Base-by-base conservation (phyloP, 2,888 invertebrate species). In the Melikaiella ostensackeni region DNA sequence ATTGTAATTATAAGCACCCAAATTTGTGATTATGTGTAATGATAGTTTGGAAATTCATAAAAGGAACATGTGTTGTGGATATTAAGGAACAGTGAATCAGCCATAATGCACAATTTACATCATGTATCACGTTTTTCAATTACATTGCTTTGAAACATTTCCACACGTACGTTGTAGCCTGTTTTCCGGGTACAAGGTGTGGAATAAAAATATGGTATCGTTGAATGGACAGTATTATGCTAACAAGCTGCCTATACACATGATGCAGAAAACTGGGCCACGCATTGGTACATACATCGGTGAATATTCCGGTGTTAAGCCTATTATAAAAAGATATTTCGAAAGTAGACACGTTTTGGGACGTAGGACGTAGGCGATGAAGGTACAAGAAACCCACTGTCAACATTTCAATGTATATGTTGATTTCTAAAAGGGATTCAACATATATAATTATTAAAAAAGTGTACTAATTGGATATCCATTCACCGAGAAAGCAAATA, bases 301-400 rank as follows among this genome's bases (percentile, higher is more conserved):
- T 50, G 66, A 55, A 70, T 70, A 70, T 70, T 70, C 30, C 50
- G 16, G 70, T 70, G 50, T 27, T 35, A 61, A 21, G 6, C 35
- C 62, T 46, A 66, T 42, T 63, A 63, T 35, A 63, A 63, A 63
- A 63, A 63, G 63, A 63, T 63, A 11, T 9, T 35, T 70, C 70
- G 50, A 70, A 70, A 70, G 50, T 70, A 70, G 70, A 70, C 30
- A 70, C 70, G 50, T 59, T 59, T 59, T 59, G 24, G 59, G 27
- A 24, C 59, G 16, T 16, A 59, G 24, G 27, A 13, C 59, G 59
- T 59, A 27, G 57, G 57, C 21, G 24, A 57, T 57, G 24, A 57
- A 57, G 21, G 24, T 57, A 57, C 24, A 57, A 59, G 21, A 59
- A 59, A 27, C 24, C 57, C 27, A 59, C 59, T 59, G 16, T 59